phyloP scores from a whole-genome alignment of 2,113 vertebrate genomes.

The Alligator mississippiensis region DNA sequence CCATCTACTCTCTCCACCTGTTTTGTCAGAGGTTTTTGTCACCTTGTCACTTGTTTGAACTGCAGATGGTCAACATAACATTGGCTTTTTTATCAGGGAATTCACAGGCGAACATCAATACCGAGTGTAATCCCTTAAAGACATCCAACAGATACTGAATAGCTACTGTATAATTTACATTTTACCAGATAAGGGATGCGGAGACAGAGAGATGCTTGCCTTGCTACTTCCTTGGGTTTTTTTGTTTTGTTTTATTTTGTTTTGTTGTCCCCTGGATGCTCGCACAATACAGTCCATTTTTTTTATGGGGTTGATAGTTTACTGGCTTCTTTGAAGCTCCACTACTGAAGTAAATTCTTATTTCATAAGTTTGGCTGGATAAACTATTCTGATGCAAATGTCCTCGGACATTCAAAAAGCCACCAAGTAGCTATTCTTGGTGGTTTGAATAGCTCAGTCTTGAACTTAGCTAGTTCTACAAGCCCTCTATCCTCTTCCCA shows the following conservation, averaged over 20 bases:
- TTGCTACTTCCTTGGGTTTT: background rate
- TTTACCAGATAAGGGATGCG: background rate
- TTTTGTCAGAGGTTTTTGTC: background rate
- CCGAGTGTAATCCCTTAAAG: background rate
- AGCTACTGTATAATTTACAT: background rate
- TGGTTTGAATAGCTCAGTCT: background rate
- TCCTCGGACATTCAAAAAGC: background rate
- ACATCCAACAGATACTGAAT: background rate
- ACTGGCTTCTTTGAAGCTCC: fast-evolving
- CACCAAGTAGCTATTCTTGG: background rate
- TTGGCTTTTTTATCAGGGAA: background rate
- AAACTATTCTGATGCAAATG: background rate
- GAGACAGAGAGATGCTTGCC: background rate
- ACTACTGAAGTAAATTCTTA: background rate
- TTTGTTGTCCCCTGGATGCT: background rate
- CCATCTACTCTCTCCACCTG: background rate
- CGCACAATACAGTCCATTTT: background rate
- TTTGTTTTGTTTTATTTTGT: too few relatives aligned
- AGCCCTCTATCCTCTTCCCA: too few relatives aligned
- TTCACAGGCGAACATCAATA: background rate
- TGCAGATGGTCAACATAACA: fast-evolving
- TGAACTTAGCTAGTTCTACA: background rate
- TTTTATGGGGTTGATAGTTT: background rate
- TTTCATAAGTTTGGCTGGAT: background rate
- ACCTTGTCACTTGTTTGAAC: background rate